Base-by-base conservation (phyloP, 2,113 vertebrate species). In the Oriolus oriolus region DNA sequence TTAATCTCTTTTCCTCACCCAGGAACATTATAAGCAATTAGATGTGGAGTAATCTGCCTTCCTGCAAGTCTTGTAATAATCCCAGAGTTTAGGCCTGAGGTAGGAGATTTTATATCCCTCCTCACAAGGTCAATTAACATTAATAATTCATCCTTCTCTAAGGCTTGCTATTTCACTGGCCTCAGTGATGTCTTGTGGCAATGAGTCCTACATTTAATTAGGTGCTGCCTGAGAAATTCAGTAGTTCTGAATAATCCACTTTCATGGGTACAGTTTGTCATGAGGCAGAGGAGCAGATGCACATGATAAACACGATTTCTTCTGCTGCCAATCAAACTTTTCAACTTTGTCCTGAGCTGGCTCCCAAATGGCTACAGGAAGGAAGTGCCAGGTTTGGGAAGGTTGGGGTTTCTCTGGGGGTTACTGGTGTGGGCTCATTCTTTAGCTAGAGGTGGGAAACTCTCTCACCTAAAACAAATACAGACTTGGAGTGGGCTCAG, bases 81-180 rank as follows among this genome's bases (percentile, higher is more conserved):
- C 89, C 76, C 89, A 95, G 89, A 95, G 80, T 91, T 96, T 89
- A 87, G 74, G 61, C 89, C 93, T 53, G 84, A 92, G 94, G 94
- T 95, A 81, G 39, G 69, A 95, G 87, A 86, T 66, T 91, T 91
- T 68, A 71, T 87, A 90, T 78, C 41, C 89, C 60, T 84, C 76
- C 60, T 93, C 86, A 66, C 80, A 95, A 93, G 92, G 90, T 94
- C 94, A 95, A 93, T 94, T 92, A 93, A 83, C 92, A 95, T 94
- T 90, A 95, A 94, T 95, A 96, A 96, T 94, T 94, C 79, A 95
- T 89, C 81, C 66, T 92, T 76, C 86, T 89, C 91, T 70, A 47
- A 92, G 83, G 89, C 90, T 82, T 95, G 69, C 52, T 82, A 33
- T 89, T 94, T 91, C 22, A 65, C 84, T 68, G 81, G 77, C 83